Evolutionary conservation across 2,113 vertebrate species (phyloP).

Genomic region (Pterocles orientalis): DNA sequence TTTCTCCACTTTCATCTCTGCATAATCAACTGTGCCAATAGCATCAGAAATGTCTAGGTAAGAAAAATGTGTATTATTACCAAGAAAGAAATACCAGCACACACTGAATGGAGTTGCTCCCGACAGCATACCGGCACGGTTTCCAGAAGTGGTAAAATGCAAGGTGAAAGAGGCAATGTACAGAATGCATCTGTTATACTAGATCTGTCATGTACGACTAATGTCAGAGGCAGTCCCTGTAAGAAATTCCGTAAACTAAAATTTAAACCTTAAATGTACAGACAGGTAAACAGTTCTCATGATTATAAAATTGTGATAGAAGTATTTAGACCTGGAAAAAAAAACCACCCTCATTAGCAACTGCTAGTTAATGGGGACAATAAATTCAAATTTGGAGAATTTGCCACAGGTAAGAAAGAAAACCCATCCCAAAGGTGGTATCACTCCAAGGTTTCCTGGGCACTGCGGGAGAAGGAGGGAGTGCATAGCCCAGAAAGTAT

Average conservation of each 20-base stretch:
- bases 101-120: not conserved
- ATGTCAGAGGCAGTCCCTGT: not conserved
- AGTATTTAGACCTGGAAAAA: not conserved
- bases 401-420: not conserved
- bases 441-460: not conserved
- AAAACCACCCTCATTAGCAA: not conserved
- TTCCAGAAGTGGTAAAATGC: not conserved
- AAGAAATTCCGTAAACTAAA: not conserved
- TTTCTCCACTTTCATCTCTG: not conserved
- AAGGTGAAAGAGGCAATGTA: not conserved
- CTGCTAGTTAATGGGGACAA: not conserved
- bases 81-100: not conserved
- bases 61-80: not conserved
- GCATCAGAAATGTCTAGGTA: not conserved
- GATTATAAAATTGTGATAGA: not conserved
- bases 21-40: not conserved
- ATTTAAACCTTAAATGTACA: not conserved
- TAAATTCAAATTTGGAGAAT: not conserved
- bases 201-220: not conserved
- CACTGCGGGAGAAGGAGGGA: not conserved
- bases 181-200: not conserved
- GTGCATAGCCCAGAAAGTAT: accelerated
- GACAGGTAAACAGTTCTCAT: not conserved
- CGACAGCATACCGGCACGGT: not conserved
- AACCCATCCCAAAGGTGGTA: not conserved